Evolutionary conservation across 2,797 vertebrate species (phyloP).

Genomic region (Aeoliscus strigatus): DNA sequence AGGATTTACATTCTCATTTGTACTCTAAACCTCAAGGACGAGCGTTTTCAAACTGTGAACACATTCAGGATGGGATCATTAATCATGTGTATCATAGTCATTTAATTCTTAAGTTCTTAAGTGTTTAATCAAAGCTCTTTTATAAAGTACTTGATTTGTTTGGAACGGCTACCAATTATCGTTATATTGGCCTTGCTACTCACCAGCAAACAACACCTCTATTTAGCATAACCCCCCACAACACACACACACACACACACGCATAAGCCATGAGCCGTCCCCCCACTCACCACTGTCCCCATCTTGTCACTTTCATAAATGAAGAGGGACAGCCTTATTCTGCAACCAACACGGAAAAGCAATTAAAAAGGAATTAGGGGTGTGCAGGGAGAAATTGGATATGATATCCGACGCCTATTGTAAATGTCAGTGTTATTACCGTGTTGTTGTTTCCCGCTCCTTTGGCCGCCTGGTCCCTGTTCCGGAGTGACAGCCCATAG

Average conservation of each 20-base stretch:
- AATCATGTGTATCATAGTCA: constrained; percentile 41
- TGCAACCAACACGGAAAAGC: constrained; percentile 66
- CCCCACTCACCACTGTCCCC: constrained; percentile 43
- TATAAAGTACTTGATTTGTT: constrained; percentile 51
- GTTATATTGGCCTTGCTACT: constrained; percentile 27
- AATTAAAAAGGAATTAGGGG: constrained; percentile 78
- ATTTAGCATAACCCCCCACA: too few species aligned
- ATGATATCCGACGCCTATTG: constrained; percentile 70
- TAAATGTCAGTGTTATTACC: constrained; percentile 76
- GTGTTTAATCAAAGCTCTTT: constrained; percentile 48
- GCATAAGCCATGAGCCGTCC: constrained; percentile 20
- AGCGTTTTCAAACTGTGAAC: too few species aligned
- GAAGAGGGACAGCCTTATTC: constrained; percentile 73
- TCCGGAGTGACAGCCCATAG: constrained; percentile 65
- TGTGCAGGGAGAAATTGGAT: constrained; percentile 72
- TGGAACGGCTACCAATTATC: constrained; percentile 50
- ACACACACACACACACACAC: constrained; percentile 14
- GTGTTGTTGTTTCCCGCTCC: constrained; percentile 72
- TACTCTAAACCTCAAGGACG: too few species aligned
- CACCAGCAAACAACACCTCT: constrained; percentile 14
- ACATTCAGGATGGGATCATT: constrained; percentile 44
- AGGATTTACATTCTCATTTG: too few species aligned
- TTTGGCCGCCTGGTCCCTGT: constrained; percentile 56
- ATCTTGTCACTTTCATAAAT: constrained; percentile 63
- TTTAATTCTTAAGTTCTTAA: constrained; percentile 45